These are phyloP conservation scores for Yponomeuta cagnagella DNA, from an alignment of 2,888 invertebrate genomes.

Conservation along the genomic window DNA sequence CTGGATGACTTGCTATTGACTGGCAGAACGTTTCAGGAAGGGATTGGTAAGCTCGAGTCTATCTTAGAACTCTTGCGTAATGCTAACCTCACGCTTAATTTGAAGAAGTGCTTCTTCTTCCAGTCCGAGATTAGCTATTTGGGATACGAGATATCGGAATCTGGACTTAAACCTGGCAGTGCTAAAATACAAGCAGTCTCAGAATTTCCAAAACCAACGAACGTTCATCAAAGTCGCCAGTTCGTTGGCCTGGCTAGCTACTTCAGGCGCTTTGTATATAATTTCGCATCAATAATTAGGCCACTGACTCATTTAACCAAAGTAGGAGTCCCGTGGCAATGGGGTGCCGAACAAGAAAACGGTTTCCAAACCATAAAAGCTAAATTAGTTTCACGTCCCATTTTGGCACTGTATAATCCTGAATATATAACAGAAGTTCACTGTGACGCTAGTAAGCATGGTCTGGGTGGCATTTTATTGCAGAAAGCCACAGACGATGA, in stretches of 20 bases:
- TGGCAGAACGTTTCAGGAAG: constrained; percentile 13
- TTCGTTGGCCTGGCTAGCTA: constrained; percentile 22
- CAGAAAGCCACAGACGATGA: constrained; percentile 24
- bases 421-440: constrained; percentile 28
- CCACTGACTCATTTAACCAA: background rate
- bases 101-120: constrained; percentile 27
- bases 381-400: constrained; percentile 13
- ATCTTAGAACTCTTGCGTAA: constrained; percentile 18
- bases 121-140: constrained; percentile 25
- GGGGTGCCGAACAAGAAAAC: constrained; percentile 22
- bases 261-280: constrained; percentile 29
- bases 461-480: constrained; percentile 30
- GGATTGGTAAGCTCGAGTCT: background rate
- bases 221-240: constrained; percentile 28
- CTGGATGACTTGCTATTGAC: constrained; percentile 31
- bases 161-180: constrained; percentile 25
- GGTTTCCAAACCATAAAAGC: constrained; percentile 23
- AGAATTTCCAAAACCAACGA: constrained; percentile 27
- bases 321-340: constrained; percentile 22
- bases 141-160: constrained; percentile 27
- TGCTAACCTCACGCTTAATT: constrained; percentile 20
- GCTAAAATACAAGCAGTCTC: constrained; percentile 27
- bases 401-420: constrained; percentile 15
- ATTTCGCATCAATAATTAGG: constrained; percentile 21
- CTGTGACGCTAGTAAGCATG: constrained; percentile 30